Evolutionary conservation across 2,888 invertebrate genomes (phyloP), one percentile per base, ranked within the genome.

Genomic region (Ctena decussata): DNA sequence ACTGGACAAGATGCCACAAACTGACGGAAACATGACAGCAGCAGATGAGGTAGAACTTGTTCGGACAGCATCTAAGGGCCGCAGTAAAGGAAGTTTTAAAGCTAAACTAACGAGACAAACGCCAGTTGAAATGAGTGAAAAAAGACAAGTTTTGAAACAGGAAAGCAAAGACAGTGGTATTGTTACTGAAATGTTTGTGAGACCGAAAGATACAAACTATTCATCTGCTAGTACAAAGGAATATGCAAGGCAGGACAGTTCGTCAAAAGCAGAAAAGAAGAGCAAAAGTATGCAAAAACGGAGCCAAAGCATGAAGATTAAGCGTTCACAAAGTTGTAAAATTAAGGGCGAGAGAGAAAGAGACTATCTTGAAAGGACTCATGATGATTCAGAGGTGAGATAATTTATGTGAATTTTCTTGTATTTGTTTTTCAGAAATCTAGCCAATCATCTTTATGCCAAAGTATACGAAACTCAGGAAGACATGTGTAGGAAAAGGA

Each of bases 391-490:
- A 12, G 89, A 90, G 90, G 91, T 89, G 86, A 87, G 78, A 81
- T 37, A 60, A 37, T 49, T 74, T 60, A 79, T 85, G 74, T 81
- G 46, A 81, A 70, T 65, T 21, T 82, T 69, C 73, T 41, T 49
- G 71, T 75, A 75, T 30, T 15, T 39, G 65, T 82, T 78, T 92
- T 92, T 83, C 92, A 95, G 95, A 91, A 95, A 95, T 90, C 91
- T 95, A 88, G 94, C 94, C 41, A 94, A 94, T 84, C 95, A 97
- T 94, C 96, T 98, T 84, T 98, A 97, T 96, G 98, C 98, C 96
- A 99, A 99, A 97, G 98, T 98, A 92, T 98, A 98, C 96, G 99
- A 99, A 96, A 97, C 99, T 82, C 98, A 99, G 96, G 99, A 99
- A 96, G 99, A 99, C 94, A 98, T 99, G 95, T 98, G 98, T 89